phyloP scores from a whole-genome alignment of 2,797 vertebrate genomes.

The Phoxinus dragarum region DNA sequence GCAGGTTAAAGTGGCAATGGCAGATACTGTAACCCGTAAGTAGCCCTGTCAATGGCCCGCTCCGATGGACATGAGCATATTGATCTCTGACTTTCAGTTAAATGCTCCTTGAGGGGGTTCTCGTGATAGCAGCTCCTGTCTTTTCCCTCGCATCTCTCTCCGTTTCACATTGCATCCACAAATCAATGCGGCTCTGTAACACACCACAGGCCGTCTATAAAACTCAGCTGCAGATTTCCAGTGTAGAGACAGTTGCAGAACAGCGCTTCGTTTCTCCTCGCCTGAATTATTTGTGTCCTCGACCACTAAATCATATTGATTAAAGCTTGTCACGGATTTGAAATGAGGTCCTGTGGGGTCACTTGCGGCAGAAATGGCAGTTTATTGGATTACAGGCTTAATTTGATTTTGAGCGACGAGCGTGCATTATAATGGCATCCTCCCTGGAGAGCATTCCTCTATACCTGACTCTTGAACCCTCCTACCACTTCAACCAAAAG shows the following conservation, averaged over 20 bases:
- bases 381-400: conserved; percentile 76
- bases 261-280: conserved; percentile 74
- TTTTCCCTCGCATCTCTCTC: conserved; percentile 65
- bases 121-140: conserved; percentile 44
- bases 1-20: conserved; percentile 38
- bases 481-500: conserved; percentile 16
- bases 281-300: conserved; percentile 86
- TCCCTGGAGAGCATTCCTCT: conserved; percentile 44
- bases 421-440: conserved; percentile 61
- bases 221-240: conserved; percentile 84
- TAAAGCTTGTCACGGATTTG: conserved; percentile 79
- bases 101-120: conserved; percentile 50
- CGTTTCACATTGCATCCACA: conserved; percentile 77
- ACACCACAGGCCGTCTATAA: conserved; percentile 83
- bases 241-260: conserved; percentile 72
- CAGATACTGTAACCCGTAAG: conserved; percentile 49
- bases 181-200: conserved; percentile 87
- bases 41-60: conserved; percentile 33
- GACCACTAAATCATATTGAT: conserved; percentile 88
- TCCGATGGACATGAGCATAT: conserved; percentile 55
- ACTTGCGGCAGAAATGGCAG: conserved; percentile 67
- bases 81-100: conserved; percentile 54
- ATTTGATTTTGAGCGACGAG: conserved; percentile 70
- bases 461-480: conserved; percentile 56
- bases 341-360: conserved; percentile 75